Percentiles rank a stretch among this genome's conserved stretches.
Conservation (phyloP, 2,113 vertebrate genomes). For the Lycocorax pyrrhopterus region DNA sequence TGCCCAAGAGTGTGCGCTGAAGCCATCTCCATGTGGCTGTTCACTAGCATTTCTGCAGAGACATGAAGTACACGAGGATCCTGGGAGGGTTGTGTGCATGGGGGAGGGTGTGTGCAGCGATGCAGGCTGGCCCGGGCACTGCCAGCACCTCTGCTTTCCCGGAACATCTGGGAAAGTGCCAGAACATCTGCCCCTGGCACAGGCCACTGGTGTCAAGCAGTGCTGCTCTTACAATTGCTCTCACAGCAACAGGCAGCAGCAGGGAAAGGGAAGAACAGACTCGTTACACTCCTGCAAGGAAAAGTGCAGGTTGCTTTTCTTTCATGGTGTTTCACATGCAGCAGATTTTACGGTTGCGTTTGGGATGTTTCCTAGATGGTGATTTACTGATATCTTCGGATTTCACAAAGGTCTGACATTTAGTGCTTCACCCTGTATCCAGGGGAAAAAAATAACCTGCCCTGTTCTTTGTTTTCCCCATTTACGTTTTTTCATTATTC, state of each 20-base stretch:
- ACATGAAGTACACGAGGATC: fast-evolving
- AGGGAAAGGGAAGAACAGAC: neutral
- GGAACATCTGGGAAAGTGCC: neutral
- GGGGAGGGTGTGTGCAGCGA: neutral
- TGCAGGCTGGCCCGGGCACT: neutral
- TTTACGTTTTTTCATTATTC: neutral
- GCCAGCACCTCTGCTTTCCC: neutral
- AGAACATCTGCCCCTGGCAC: neutral
- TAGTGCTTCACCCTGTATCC: neutral
- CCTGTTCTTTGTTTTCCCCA: neutral
- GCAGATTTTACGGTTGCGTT: neutral
- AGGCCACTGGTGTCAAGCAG: neutral
- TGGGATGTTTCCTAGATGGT: neutral
- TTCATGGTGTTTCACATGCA: neutral
- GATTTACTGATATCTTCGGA: neutral
- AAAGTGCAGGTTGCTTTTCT: neutral
- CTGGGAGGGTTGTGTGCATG: fast-evolving
- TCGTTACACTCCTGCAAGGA: neutral
- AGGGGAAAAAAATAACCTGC: neutral
- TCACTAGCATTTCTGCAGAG: neutral
- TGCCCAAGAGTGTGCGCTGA: neutral
- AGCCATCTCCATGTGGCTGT: neutral
- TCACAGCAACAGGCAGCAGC: neutral
- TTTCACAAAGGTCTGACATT: neutral
- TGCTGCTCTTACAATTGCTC: neutral